These are phyloP conservation scores for Psittacula derbiana DNA, from an alignment of 2,797 vertebrate genomes.

Conservation along the genomic window DNA sequence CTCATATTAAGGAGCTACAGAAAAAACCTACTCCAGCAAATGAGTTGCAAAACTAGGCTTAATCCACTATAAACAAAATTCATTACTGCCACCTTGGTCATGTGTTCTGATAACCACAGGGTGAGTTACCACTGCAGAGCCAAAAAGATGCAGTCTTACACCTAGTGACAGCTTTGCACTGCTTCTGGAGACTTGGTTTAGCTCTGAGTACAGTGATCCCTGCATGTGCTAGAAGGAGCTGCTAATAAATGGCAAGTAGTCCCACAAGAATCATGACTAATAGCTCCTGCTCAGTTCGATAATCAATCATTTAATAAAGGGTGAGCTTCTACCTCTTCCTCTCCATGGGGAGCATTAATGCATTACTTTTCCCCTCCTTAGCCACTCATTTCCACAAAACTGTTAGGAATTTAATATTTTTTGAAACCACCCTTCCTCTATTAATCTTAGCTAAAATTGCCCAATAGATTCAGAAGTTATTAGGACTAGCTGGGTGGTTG, in stretches of 20 bases:
- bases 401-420: not conserved
- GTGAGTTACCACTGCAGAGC: not conserved
- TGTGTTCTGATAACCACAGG: not conserved
- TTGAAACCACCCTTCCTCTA: not conserved
- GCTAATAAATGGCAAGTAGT: not conserved
- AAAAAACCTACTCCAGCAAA: not conserved
- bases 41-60: not conserved
- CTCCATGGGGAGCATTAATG: not conserved
- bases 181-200: not conserved
- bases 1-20: not conserved
- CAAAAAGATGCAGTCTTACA: not conserved
- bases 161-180: not conserved
- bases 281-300: not conserved
- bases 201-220: not conserved
- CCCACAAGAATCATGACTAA: not conserved
- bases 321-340: not conserved
- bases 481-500: not conserved
- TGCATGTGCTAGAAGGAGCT: not conserved
- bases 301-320: constrained; percentile 23
- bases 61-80: not conserved
- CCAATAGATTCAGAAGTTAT: not conserved
- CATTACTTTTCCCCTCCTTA: not conserved
- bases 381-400: not conserved
- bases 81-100: not conserved
- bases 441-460: not conserved